phyloP scores from a whole-genome alignment of 2,113 vertebrate species.

The Litocranius walleri region DNA sequence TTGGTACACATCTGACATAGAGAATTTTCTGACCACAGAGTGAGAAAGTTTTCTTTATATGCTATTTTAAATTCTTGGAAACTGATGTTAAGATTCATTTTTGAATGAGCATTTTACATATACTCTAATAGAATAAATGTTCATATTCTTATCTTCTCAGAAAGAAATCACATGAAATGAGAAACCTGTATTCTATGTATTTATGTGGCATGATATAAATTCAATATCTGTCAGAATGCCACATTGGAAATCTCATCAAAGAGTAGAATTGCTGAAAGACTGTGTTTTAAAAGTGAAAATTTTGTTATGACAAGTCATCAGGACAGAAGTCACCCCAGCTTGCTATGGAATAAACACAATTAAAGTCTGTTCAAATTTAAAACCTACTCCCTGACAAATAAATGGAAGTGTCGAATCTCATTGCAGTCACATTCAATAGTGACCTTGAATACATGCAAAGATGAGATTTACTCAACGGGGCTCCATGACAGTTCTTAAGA shows the following conservation, averaged over 20 bases:
- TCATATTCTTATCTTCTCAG: neutral
- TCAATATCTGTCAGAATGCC: constrained; percentile 45
- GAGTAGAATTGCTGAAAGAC: constrained; percentile 44
- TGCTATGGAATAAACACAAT: constrained; percentile 65
- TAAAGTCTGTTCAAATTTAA: constrained; percentile 76
- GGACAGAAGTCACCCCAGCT: constrained; percentile 63
- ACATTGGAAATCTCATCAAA: constrained; percentile 71
- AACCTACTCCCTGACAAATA: constrained; percentile 74
- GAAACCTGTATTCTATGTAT: neutral
- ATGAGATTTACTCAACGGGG: constrained; percentile 75
- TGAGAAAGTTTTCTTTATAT: neutral
- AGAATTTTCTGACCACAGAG: neutral
- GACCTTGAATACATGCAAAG: constrained; percentile 81
- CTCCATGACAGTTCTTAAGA: constrained; percentile 66
- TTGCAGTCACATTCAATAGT: constrained; percentile 78
- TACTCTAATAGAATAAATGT: neutral
- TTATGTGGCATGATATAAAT: constrained; percentile 17
- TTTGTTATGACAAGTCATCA: constrained; percentile 63
- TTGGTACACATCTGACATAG: neutral
- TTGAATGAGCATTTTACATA: neutral
- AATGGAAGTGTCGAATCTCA: constrained; percentile 76
- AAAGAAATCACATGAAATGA: constrained; percentile 43
- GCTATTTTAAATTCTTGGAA: neutral
- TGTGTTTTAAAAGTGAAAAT: constrained; percentile 64
- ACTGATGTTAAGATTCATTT: neutral